A percentile compares a stretch with the other conserved stretches of the same genome.
These are phyloP conservation scores for Phanerotoma sp. DNA, from an alignment of 2,888 invertebrate species.

Conservation along the genomic window DNA sequence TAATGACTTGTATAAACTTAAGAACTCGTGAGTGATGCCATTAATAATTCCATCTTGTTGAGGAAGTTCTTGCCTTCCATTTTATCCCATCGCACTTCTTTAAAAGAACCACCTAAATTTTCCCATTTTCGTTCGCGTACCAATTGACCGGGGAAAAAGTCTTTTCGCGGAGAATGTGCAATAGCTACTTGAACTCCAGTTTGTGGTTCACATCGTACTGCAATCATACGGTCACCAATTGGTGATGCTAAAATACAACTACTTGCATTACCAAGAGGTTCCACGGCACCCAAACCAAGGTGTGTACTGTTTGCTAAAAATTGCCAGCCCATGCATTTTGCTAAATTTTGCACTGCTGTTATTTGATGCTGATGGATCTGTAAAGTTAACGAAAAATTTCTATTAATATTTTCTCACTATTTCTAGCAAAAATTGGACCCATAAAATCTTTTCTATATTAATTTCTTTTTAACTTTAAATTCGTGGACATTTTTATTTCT, in stretches of 20 bases:
- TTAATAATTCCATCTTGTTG: slow-evolving; percentile 93
- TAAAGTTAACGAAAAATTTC: slow-evolving; percentile 12
- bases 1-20: slow-evolving; percentile 51
- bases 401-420: slow-evolving; percentile 25
- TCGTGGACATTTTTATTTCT: no score
- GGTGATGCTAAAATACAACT: slow-evolving; percentile 90
- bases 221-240: slow-evolving; percentile 81
- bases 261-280: slow-evolving; percentile 89
- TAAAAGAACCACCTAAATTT: slow-evolving; percentile 88
- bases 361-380: slow-evolving; percentile 95
- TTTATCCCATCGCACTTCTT: slow-evolving; percentile 87
- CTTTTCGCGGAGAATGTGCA: slow-evolving; percentile 84
- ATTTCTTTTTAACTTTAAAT: no score
- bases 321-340: slow-evolving; percentile 96
- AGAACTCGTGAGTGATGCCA: slow-evolving; percentile 84
- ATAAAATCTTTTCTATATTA: no score
- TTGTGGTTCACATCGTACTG: slow-evolving; percentile 85
- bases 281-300: slow-evolving; percentile 86
- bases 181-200: slow-evolving; percentile 86
- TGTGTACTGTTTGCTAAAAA: slow-evolving; percentile 85
- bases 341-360: slow-evolving; percentile 84
- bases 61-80: slow-evolving; percentile 96
- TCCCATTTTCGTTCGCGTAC: slow-evolving; percentile 93
- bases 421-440: no score
- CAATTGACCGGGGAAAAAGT: slow-evolving; percentile 83